Evolutionary conservation across 2,113 vertebrate species (phyloP).

Genomic region (Seriola quinqueradiata): DNA sequence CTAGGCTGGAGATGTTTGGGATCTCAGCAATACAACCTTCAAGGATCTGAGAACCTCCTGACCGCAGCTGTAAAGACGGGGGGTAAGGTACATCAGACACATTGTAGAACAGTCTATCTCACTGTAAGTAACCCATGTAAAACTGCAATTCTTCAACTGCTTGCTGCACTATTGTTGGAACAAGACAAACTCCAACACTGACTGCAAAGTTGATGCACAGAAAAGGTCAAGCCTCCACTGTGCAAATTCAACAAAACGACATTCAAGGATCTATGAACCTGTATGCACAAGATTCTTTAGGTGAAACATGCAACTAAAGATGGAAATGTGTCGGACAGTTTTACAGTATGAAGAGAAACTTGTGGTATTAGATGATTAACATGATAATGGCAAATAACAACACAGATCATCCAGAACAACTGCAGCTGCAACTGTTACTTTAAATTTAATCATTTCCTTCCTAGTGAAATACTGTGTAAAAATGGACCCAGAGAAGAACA

Average conservation of each 20-base stretch:
- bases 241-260: not conserved
- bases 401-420: slow-evolving; percentile 8
- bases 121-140: not conserved
- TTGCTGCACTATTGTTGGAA: not conserved
- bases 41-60: slow-evolving; percentile 96
- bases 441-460: slow-evolving; percentile 4
- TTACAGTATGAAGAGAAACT: not conserved
- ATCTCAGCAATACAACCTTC: slow-evolving; percentile 98
- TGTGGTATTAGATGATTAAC: not conserved
- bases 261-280: not conserved
- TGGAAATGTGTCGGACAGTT: not conserved
- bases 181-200: not conserved
- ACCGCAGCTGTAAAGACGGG: slow-evolving; percentile 88
- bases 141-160: not conserved
- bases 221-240: not conserved
- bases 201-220: not conserved
- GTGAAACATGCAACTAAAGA: slow-evolving; percentile 6
- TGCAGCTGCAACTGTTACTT: not conserved
- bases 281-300: not conserved
- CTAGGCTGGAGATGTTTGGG: slow-evolving; percentile 96
- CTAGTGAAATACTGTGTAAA: slow-evolving; percentile 5
- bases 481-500: not conserved
- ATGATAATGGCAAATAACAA: not conserved
- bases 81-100: not conserved
- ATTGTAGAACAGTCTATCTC: not conserved